phyloP scores from a whole-genome alignment of 2,797 vertebrate genomes.

The Poecilia gillii region DNA sequence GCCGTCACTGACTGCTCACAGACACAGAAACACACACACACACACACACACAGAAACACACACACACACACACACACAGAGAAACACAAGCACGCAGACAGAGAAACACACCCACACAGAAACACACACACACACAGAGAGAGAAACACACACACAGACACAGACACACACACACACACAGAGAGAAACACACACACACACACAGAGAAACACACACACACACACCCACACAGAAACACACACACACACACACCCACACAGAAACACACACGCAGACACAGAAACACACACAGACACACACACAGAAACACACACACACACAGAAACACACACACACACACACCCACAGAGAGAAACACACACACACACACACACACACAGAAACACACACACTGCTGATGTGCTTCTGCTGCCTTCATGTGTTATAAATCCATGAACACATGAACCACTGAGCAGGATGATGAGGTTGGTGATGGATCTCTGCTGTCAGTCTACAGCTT shows the following conservation, averaged over 20 bases:
- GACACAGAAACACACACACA: no score
- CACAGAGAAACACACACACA: neutral
- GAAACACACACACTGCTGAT: slow-evolving; percentile 3
- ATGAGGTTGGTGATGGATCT: slow-evolving; percentile 17
- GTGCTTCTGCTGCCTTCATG: slow-evolving; percentile 12
- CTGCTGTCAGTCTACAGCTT: neutral
- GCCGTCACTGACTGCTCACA: slow-evolving; percentile 48
- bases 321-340: neutral
- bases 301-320: neutral
- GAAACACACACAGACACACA: neutral
- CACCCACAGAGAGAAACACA: no score
- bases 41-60: neutral
- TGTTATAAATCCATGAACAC: slow-evolving; percentile 12
- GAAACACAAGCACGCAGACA: no score
- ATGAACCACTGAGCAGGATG: neutral
- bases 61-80: no score
- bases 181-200: no score
- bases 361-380: no score
- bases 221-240: neutral
- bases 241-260: neutral
- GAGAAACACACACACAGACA: no score
- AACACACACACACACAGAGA: accelerated
- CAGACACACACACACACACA: neutral
- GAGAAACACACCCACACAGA: neutral
- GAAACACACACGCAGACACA: accelerated